A percentile compares a stretch with the other conserved stretches of the same genome.
These are phyloP conservation scores for Bradypus variegatus DNA, from an alignment of 2,797 vertebrate genomes.

Conservation along the genomic window DNA sequence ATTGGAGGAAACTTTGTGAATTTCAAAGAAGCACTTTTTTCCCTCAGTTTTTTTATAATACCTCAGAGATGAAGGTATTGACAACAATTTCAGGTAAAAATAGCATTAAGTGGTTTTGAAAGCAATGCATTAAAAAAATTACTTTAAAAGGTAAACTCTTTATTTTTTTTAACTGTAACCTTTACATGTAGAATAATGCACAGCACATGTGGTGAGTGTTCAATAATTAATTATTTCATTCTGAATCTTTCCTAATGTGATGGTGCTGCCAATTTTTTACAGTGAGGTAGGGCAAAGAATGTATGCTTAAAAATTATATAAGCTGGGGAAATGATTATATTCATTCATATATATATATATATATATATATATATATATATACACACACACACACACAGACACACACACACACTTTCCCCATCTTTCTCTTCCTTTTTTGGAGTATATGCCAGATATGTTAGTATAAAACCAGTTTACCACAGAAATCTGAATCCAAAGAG, in stretches of 20 bases:
- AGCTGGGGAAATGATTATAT: neutral
- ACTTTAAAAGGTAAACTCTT: neutral
- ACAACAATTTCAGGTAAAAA: slow-evolving; percentile 5
- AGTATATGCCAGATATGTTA: neutral
- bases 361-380: no score
- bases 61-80: neutral
- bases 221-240: neutral
- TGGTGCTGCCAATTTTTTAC: neutral
- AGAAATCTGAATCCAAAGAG: neutral
- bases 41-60: neutral
- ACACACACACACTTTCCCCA: neutral
- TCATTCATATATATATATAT: neutral
- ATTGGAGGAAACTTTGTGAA: neutral
- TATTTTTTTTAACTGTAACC: no score
- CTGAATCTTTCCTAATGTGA: neutral
- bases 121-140: neutral
- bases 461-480: neutral
- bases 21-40: neutral
- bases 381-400: no score
- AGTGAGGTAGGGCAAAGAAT: neutral
- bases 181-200: neutral
- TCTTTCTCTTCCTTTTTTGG: neutral
- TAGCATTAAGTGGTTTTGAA: neutral
- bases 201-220: neutral
- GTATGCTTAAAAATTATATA: neutral